These are phyloP conservation scores for Cyphomyrmex costatus DNA, from an alignment of 1,140 invertebrate genomes.

Conservation along the genomic window DNA sequence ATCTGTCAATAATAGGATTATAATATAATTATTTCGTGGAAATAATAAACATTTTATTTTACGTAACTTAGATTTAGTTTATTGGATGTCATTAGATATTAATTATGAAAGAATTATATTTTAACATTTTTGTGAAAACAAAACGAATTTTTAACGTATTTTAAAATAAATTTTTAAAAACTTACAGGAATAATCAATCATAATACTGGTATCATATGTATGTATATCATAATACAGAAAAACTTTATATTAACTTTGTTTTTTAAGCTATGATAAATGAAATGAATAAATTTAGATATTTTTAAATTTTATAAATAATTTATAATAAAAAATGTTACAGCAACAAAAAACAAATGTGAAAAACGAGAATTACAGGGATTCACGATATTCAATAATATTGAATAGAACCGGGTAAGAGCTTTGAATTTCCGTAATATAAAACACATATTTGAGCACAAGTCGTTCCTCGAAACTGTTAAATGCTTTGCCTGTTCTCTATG, in stretches of 20 bases:
- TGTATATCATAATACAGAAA: background rate
- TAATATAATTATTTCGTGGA: background rate
- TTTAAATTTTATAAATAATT: background rate
- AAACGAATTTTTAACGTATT: background rate
- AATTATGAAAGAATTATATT: background rate
- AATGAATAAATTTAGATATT: background rate
- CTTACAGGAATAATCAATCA: background rate
- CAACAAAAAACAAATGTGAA: background rate
- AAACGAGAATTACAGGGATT: background rate
- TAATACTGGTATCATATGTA: background rate
- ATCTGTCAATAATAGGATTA: background rate
- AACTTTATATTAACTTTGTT: too few relatives aligned
- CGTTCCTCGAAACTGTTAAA: conserved; percentile 41
- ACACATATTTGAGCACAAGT: conserved; percentile 20
- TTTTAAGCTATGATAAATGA: background rate
- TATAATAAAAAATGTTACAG: background rate
- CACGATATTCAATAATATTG: background rate
- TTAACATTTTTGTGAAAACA: background rate
- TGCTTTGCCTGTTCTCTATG: conserved; percentile 3
- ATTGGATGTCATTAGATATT: background rate
- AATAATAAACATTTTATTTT: background rate
- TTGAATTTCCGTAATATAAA: conserved; percentile 31
- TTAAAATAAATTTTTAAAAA: background rate
- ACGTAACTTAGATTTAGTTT: background rate
- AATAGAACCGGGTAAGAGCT: background rate